Evolutionary conservation across 1,140 invertebrate genomes (phyloP), one percentile per base, ranked within the genome.

Genomic region (Araneus ventricosus): DNA sequence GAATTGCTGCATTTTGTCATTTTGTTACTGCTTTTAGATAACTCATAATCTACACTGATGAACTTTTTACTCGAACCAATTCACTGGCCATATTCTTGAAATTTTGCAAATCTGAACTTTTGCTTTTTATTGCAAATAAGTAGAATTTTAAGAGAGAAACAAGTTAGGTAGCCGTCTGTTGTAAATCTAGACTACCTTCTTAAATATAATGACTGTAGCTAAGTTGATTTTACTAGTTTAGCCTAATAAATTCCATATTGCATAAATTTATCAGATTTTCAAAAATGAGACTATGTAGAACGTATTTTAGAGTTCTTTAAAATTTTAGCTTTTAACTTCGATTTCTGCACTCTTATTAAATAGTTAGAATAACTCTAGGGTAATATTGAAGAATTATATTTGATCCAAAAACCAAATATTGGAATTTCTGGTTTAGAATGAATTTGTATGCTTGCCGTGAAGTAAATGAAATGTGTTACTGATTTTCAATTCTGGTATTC

Each of bases 261-360:
- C 27, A 75, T 75, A 75, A 75, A 75, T 75, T 75, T 34, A 75
- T 27, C 14, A 27, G 34, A 75, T 75, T 75, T 75, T 75, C 30
- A 37, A 75, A 75, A 34, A 34, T 75, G 70, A 75, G 27, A 75
- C 37, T 75, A 20, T 34, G 17, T 75, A 75, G 70, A 20, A 75
- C 30, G 34, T 75, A 75, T 75, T 75, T 75, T 75, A 75, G 70
- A 34, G 22, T 75, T 75, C 30, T 75, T 37, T 75, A 34, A 75
- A 75, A 75, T 75, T 75, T 34, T 75, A 75, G 70, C 70, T 20
- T 34, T 75, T 37, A 6, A 75, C 70, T 75, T 37, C 70, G 20
- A 75, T 75, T 75, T 75, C 70, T 75, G 70, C 70, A 75, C 70
- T 75, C 70, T 34, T 75, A 34, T 75, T 30, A 75, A 75, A 75